Evolutionary conservation across 2,797 vertebrate species (phyloP), one percentile per base, ranked within the genome.

Genomic region (Gadopsis bispinosus): DNA sequence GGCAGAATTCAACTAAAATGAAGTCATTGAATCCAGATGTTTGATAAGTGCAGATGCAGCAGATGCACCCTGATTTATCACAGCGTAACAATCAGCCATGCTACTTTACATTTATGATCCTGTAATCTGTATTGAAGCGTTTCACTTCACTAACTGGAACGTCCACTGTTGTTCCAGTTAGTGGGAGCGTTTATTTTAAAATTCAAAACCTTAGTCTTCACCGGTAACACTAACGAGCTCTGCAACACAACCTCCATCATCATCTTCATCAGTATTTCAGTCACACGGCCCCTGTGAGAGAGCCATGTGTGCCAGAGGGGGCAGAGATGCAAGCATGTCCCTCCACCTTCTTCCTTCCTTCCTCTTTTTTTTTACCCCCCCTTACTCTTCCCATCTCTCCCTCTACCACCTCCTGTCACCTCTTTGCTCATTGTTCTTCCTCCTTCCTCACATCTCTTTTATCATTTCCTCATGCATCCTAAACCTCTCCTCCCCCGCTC

Each of bases 301-400:
- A 39, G 37, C 37, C 37, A 58, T 84, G 71, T 71, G 69, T 64
- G 63, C 51, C 12, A 6, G 8, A 69, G 39, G 77, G 69, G 64
- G 81, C 75, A 74, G 47, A 58, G 54, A 75, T 43, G 53, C 76
- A 56, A 73, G 55, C 66, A 1, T 53, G 55, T 83, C 43, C 72
- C 71, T 63, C 81, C 56, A 70, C 50, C 69, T 17, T 61, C 53
- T 79, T 80, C 69, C 76, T 73, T 76, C 37, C 64, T 39, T 61
- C 60, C 59, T 67, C 65, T 19, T 47, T 53, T 43, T 16, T 39
- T 4, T 17, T 26, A 69, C 37, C 10, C 37, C 37, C 33, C 69
- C n/a, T 69, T 39, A 2, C 7, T 37, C 75, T 59, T 74, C 56
- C 63, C 65, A 67, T 61, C 7, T 45, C 51, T 41, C 29, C 69